A percentile compares a stretch with the other conserved stretches of the same genome.
phyloP scores from a whole-genome alignment of 2,888 invertebrate genomes.

The Andrena bicolor region DNA sequence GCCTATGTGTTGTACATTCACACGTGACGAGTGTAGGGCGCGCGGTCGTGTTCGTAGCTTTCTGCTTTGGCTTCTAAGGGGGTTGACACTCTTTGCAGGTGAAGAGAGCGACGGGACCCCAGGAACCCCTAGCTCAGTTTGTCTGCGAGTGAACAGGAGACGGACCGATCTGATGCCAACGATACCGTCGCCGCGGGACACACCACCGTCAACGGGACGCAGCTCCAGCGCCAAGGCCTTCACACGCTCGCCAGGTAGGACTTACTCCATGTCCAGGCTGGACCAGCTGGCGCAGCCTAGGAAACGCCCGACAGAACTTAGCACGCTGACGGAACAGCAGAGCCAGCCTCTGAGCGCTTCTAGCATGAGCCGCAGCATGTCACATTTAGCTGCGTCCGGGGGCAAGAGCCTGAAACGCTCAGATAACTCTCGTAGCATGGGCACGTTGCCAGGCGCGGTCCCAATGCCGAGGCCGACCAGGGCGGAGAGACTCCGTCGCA shows the following conservation, averaged over 20 bases:
- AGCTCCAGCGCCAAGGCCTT: slow-evolving; percentile 83
- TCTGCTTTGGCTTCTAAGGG: slow-evolving; percentile 73
- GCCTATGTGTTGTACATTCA: slow-evolving; percentile 17
- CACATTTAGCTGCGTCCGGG: slow-evolving; percentile 87
- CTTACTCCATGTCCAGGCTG: slow-evolving; percentile 97
- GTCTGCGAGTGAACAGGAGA: slow-evolving; percentile 93
- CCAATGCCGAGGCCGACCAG: slow-evolving; percentile 81
- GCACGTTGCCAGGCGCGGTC: slow-evolving; percentile 82
- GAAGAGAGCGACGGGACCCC: slow-evolving; percentile 81
- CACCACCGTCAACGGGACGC: slow-evolving; percentile 78
- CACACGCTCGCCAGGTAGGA: slow-evolving; percentile 91
- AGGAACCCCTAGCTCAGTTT: slow-evolving; percentile 86
- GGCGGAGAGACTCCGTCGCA: slow-evolving; percentile 83
- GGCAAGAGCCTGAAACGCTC: slow-evolving; percentile 82
- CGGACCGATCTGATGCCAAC: slow-evolving; percentile 97
- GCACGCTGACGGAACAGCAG: slow-evolving; percentile 80
- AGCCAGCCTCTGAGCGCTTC: slow-evolving; percentile 81
- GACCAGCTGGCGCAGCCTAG: slow-evolving; percentile 93
- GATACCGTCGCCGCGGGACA: slow-evolving; percentile 90
- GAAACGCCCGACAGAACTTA: slow-evolving; percentile 84
- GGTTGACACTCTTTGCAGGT: slow-evolving; percentile 78
- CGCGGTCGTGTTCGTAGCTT: slow-evolving; percentile 53
- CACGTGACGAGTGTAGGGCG: slow-evolving; percentile 10
- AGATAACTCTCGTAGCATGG: slow-evolving; percentile 85
- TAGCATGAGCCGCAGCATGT: slow-evolving; percentile 90